Evolutionary conservation across 2,113 vertebrate genomes (phyloP), one percentile per base, ranked within the genome.

Genomic region (Puffinus mauretanicus): DNA sequence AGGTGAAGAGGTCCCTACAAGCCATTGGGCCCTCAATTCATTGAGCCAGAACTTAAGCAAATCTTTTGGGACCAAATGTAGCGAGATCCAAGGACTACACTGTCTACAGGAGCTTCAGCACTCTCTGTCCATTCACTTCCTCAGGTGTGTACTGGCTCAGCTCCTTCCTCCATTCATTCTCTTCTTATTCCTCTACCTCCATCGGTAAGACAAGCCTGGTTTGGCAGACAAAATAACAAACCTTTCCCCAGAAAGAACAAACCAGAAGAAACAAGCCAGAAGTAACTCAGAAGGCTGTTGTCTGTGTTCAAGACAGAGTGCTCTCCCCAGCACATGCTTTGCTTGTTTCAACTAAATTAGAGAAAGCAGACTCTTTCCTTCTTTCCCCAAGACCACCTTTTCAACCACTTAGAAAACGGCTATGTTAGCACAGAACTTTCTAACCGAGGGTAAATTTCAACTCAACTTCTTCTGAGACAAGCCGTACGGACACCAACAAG

Each of bases 51-150:
- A 60, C 14, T 16, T 27, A 29, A 60, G n/a, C 29, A 52, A 42
- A 4, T 18, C 46, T 82, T 55, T 19, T 16, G 19, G 25, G 6
- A 38, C 13, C 16, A 58, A 51, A 38, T 0, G 5, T 11, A 34
- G 26, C 1, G 2, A 65, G 20, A 22, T 17, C 51, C 38, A n/a
- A 52, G 14, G 44, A 36, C 21, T 27, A 25, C 26, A 3, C 26
- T 4, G 1, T 3, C 70, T 46, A 21, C 19, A 1, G 0, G 2
- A 65, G 11, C 38, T 51, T 46, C 27, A 20, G 27, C 8, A 1
- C 52, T 42, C 12, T 9, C 55, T 38, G 11, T 7, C 36, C 54
- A 20, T 19, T 40, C 17, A 3, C 30, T 13, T 54, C 44, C 60
- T 40, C 10, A 6, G 38, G 16, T 6, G 4, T 10, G 5, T 3